Evolutionary conservation across 2,113 vertebrate genomes (phyloP).

Genomic region (Lasiurus borealis): DNA sequence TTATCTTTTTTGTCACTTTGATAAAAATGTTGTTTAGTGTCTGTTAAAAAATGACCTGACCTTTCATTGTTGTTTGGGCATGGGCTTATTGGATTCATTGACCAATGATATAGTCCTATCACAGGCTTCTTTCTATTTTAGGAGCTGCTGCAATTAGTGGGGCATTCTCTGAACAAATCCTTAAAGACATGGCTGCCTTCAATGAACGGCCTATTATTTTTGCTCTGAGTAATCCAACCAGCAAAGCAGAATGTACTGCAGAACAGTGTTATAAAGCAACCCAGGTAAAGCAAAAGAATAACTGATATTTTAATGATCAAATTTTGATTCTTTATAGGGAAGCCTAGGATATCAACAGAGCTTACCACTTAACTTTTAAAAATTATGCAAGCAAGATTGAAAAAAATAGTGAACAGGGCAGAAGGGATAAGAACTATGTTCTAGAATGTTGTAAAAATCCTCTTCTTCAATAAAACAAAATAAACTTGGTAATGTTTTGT

Average conservation of each 20-base stretch:
- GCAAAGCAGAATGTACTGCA: slow-evolving; percentile 98
- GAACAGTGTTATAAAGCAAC: slow-evolving; percentile 96
- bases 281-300: slow-evolving; percentile 87
- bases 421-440: not conserved
- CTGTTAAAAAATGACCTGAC: not conserved
- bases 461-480: slow-evolving; percentile 33
- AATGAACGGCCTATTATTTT: slow-evolving; percentile 97
- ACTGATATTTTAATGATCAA: not conserved
- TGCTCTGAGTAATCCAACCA: slow-evolving; percentile 98
- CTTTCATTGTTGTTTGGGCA: not conserved
- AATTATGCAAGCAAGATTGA: not conserved
- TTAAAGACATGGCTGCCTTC: slow-evolving; percentile 94
- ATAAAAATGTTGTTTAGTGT: not conserved
- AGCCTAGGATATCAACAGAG: not conserved
- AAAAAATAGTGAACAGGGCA: not conserved
- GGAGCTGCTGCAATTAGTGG: slow-evolving; percentile 96
- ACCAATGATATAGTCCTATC: not conserved
- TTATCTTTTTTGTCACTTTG: slow-evolving; percentile 56
- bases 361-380: not conserved
- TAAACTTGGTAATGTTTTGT: not conserved
- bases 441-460: not conserved
- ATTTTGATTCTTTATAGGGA: not conserved
- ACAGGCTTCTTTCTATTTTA: slow-evolving; percentile 80
- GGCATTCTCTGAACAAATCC: slow-evolving; percentile 94
- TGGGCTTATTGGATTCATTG: slow-evolving; percentile 6